phyloP scores from a whole-genome alignment of 2,888 invertebrate genomes.

The Stramonita haemastoma region DNA sequence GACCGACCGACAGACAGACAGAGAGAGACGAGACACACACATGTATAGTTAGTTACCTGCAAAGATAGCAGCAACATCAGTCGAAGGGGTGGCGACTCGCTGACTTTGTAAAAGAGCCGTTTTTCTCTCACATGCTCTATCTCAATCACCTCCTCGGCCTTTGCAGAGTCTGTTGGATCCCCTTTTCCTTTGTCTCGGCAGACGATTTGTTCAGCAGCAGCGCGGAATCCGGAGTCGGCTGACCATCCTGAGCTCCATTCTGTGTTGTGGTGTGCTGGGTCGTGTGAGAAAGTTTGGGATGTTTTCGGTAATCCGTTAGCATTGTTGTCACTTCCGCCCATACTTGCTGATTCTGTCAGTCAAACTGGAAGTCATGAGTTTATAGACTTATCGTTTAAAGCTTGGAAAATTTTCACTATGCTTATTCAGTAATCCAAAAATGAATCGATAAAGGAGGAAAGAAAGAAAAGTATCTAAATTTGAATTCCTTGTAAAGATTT shows the following conservation, averaged over 20 bases:
- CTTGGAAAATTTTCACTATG: too few species aligned
- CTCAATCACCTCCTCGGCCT: constrained; percentile 24
- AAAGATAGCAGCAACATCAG: constrained; percentile 1
- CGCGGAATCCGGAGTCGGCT: background rate
- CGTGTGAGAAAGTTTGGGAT: background rate
- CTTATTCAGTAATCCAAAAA: too few species aligned
- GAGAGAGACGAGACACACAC: background rate
- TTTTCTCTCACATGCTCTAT: constrained; percentile 18
- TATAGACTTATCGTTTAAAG: too few species aligned
- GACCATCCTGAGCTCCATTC: background rate
- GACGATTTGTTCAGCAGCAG: background rate
- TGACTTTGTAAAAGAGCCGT: constrained; percentile 39
- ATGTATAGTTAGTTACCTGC: constrained; percentile 23
- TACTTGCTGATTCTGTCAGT: background rate
- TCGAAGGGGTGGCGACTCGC: constrained; percentile 32
- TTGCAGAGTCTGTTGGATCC: background rate
- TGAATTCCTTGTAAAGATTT: too few species aligned
- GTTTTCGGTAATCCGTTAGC: background rate
- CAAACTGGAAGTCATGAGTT: too few species aligned
- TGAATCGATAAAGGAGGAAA: too few species aligned
- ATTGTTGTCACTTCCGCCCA: constrained; percentile 7
- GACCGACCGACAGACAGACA: background rate
- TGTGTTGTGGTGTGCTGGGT: too few species aligned
- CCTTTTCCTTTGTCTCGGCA: background rate
- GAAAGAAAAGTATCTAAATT: too few species aligned